Evolutionary conservation across 2,888 invertebrate genomes (phyloP).

Genomic region (Orgyia antiqua): DNA sequence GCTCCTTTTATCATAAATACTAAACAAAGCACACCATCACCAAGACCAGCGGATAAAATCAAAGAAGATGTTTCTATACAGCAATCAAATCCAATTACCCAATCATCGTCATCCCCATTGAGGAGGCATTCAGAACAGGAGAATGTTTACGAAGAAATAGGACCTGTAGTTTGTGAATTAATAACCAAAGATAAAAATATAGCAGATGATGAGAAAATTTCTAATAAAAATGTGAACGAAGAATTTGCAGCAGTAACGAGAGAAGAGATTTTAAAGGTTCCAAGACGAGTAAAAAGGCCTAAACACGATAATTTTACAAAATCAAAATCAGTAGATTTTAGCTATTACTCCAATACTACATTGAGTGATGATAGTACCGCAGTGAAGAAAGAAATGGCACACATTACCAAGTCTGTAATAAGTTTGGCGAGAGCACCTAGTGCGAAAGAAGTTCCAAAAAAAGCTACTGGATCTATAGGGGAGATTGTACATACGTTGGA

Average conservation of each 20-base stretch:
- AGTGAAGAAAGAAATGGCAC: conserved; percentile 39
- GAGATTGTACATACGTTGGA: conserved; percentile 48
- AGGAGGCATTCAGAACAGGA: conserved; percentile 48
- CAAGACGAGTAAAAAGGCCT: conserved; percentile 58
- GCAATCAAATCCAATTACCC: conserved; percentile 31
- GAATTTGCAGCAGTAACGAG: conserved; percentile 47
- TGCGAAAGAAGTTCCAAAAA: conserved; percentile 45
- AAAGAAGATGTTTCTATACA: conserved; percentile 18
- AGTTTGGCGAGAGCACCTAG: conserved; percentile 59
- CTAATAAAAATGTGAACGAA: conserved; percentile 37
- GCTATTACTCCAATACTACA: conserved; percentile 6
- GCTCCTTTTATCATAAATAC: conserved; percentile 60
- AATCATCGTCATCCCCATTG: conserved; percentile 14
- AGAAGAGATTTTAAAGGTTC: conserved; percentile 62
- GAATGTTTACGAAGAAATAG: conserved; percentile 69
- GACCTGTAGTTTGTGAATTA: conserved; percentile 28
- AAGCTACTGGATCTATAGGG: conserved; percentile 31
- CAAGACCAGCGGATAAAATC: conserved; percentile 22
- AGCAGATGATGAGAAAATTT: conserved; percentile 66
- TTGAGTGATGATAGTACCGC: conserved; percentile 9
- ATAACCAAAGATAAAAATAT: conserved; percentile 42
- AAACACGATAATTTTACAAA: conserved; percentile 35
- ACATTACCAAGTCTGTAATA: conserved; percentile 57
- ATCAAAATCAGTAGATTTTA: conserved; percentile 16
- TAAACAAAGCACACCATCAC: conserved; percentile 4